Conservation (phyloP, 1,140 invertebrate species). For the Lordiphosa collinella region DNA sequence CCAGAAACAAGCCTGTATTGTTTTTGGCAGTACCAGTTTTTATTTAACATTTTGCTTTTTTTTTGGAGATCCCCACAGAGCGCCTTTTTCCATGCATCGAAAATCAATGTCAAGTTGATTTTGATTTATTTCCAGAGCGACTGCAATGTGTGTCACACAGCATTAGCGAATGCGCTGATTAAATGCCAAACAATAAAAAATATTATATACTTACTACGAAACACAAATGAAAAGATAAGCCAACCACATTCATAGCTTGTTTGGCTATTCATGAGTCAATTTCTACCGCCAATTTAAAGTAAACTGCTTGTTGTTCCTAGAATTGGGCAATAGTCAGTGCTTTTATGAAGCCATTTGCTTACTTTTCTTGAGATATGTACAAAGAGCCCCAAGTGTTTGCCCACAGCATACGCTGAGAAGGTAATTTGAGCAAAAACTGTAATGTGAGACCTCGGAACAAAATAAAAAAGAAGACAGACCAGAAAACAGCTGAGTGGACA, state of each 20-base stretch:
- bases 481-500: constrained; percentile 68
- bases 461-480: constrained; percentile 5
- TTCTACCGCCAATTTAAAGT: constrained; percentile 59
- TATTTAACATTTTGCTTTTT: background rate
- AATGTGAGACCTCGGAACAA: constrained; percentile 31
- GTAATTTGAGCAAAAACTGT: constrained; percentile 55
- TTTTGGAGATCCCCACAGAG: constrained; percentile 23
- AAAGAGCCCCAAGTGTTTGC: constrained; percentile 17
- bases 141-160: constrained; percentile 55
- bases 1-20: constrained; percentile 25
- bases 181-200: constrained; percentile 31
- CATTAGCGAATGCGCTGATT: constrained; percentile 34
- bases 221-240: constrained; percentile 34
- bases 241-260: constrained; percentile 5
- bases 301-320: constrained; percentile 54
- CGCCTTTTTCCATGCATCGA: constrained; percentile 27
- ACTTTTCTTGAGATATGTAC: constrained; percentile 14
- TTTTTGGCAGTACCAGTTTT: constrained; percentile 62
- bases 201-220: constrained; percentile 1
- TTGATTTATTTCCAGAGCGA: constrained; percentile 8
- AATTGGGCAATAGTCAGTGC: constrained; percentile 67
- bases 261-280: constrained; percentile 55
- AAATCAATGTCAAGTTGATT: constrained; percentile 60
- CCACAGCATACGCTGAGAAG: constrained; percentile 36
- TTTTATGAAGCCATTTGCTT: constrained; percentile 52